Conservation (phyloP, 2,113 vertebrate species). For the Saccopteryx bilineata region DNA sequence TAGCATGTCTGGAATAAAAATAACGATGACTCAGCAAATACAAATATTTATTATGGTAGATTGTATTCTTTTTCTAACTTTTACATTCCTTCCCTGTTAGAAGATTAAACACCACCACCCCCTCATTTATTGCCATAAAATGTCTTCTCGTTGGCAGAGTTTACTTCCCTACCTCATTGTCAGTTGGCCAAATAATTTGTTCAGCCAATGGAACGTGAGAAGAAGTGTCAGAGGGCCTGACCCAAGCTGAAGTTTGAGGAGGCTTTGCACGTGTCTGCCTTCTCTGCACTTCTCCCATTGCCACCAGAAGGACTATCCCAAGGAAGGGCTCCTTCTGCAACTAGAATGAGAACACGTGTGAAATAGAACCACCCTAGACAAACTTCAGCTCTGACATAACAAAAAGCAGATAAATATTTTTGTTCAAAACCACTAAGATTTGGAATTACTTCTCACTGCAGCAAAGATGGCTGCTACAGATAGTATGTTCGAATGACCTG, state of each 20-base stretch:
- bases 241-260: neutral
- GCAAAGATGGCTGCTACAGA: neutral
- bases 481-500: neutral
- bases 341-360: neutral
- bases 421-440: neutral
- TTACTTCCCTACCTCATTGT: neutral
- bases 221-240: neutral
- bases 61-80: neutral
- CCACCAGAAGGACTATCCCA: neutral
- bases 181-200: slow-evolving; percentile 17
- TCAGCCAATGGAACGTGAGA: neutral
- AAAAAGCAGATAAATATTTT: neutral
- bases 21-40: neutral
- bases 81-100: neutral
- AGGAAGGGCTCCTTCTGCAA: neutral
- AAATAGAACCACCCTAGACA: neutral
- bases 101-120: neutral
- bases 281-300: neutral
- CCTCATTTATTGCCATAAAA: neutral
- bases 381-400: neutral
- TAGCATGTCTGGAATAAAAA: neutral
- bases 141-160: neutral
- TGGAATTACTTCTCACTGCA: neutral
- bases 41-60: neutral
- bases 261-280: neutral